Base-by-base conservation (phyloP, 2,888 invertebrate species). In the Drosophila quinaria region DNA sequence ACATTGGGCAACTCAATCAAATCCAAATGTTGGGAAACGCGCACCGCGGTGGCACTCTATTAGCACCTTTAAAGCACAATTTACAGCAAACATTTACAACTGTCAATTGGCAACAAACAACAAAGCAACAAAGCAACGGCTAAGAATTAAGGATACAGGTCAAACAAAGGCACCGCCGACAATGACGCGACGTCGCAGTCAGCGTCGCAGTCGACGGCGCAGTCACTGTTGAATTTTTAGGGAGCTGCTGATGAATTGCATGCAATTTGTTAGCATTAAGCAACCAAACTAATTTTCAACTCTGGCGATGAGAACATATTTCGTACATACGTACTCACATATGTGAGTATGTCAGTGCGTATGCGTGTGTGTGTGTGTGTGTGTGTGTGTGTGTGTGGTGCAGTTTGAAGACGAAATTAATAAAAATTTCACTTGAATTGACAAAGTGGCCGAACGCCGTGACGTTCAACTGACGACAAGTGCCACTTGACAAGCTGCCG, bases 381-480 rank as follows among this genome's bases (percentile, higher is more conserved):
- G 55, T 54, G 42, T 55, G 55, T 22, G 33, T 61, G 49, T 62
- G 51, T 70, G 50, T 60, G 64, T 52, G 84, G 70, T 87, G 82
- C 89, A 82, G 74, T 78, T 80, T 79, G 37, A 77, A 87, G 80
- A 76, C 85, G 85, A 90, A 90, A 90, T 90, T 90, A 90, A 90
- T 89, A 90, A 90, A 90, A 88, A 90, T 89, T 88, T 90, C 89
- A 90, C 90, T 89, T 89, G 90, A 89, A 88, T 88, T 90, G 89
- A 84, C 90, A 90, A 90, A 86, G 90, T 89, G 89, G 81, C 86
- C 79, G 87, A 82, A 79, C 85, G 78, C 86, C 90, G 89, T 89
- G 90, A 89, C 90, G 90, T 86, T 78, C 85, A 70, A 88, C 81
- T 77, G 89, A 87, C 89, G 86, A 89, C 88, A 90, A 89, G 90